Conservation (phyloP, 2,797 vertebrate genomes). For the Pseudochromis fuscus region DNA sequence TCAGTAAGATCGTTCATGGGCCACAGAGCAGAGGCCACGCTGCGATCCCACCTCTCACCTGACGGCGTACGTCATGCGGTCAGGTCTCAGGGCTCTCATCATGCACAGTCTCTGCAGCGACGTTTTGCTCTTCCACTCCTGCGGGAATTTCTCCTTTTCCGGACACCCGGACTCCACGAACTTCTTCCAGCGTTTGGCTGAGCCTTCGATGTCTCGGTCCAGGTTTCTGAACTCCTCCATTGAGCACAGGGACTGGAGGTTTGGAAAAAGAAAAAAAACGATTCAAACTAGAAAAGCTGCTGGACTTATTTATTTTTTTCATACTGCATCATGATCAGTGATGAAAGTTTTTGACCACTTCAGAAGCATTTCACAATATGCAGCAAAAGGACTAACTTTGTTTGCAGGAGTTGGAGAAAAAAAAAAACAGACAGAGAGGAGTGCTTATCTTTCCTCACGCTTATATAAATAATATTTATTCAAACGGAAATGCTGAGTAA, state of each 20-base stretch:
- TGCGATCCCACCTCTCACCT: constrained; percentile 78
- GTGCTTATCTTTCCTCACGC: constrained; percentile 65
- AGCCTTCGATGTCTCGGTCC: constrained; percentile 94
- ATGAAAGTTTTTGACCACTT: constrained; percentile 42
- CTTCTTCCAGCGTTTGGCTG: constrained; percentile 95
- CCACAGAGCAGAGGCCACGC: constrained; percentile 33
- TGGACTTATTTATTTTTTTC: background rate
- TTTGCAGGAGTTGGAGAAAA: constrained; percentile 58
- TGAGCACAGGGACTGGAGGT: constrained; percentile 87
- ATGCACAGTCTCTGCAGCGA: constrained; percentile 93
- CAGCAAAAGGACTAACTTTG: constrained; percentile 56
- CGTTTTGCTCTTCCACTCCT: constrained; percentile 96
- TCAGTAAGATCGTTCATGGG: constrained; percentile 27
- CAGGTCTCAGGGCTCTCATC: constrained; percentile 91
- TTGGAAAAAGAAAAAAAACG: constrained; percentile 3
- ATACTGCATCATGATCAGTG: constrained; percentile 22
- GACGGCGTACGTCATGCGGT: constrained; percentile 93
- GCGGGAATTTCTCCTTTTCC: constrained; percentile 95
- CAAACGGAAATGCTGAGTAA: constrained; percentile 72
- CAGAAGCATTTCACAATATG: constrained; percentile 51
- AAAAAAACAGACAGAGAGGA: constrained; percentile 40
- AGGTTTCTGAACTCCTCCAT: constrained; percentile 94
- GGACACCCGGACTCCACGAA: constrained; percentile 95
- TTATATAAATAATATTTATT: constrained; percentile 73
- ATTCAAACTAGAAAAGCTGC: background rate